These are phyloP conservation scores for Ormia ochracea DNA, from an alignment of 2,888 invertebrate genomes.

Conservation along the genomic window DNA sequence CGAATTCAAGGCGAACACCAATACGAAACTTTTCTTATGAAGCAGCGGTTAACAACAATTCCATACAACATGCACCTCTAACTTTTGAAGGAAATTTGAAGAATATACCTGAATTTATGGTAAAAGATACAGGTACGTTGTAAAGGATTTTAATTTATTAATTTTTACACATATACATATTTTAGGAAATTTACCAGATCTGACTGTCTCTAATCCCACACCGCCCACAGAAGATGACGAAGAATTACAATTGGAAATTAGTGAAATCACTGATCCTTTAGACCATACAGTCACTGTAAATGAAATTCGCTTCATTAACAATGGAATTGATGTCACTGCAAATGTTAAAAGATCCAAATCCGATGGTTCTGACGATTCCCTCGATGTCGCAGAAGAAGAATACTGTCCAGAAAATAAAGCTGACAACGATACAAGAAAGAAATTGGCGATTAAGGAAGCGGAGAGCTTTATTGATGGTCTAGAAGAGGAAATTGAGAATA, in stretches of 20 bases:
- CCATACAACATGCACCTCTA: conserved; percentile 70
- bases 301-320: conserved; percentile 76
- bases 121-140: conserved; percentile 36
- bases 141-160: not conserved
- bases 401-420: conserved; percentile 63
- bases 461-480: conserved; percentile 42
- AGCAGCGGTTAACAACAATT: conserved; percentile 70
- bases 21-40: conserved; percentile 71
- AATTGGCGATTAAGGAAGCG: conserved; percentile 62
- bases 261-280: conserved; percentile 70
- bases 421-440: conserved; percentile 57
- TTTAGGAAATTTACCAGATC: conserved; percentile 46
- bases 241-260: conserved; percentile 73
- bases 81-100: conserved; percentile 71
- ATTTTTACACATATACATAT: not conserved
- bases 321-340: conserved; percentile 75
- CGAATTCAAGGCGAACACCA: conserved; percentile 67
- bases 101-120: conserved; percentile 65
- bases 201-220: conserved; percentile 67
- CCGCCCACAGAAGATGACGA: conserved; percentile 74
- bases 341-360: conserved; percentile 69
- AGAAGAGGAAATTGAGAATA: conserved; percentile 56
- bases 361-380: conserved; percentile 62
- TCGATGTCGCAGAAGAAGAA: conserved; percentile 60
- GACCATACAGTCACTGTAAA: conserved; percentile 72